Evolutionary conservation across 1,140 invertebrate species (phyloP), one percentile per base, ranked within the genome.

Genomic region (Prorops nasuta): DNA sequence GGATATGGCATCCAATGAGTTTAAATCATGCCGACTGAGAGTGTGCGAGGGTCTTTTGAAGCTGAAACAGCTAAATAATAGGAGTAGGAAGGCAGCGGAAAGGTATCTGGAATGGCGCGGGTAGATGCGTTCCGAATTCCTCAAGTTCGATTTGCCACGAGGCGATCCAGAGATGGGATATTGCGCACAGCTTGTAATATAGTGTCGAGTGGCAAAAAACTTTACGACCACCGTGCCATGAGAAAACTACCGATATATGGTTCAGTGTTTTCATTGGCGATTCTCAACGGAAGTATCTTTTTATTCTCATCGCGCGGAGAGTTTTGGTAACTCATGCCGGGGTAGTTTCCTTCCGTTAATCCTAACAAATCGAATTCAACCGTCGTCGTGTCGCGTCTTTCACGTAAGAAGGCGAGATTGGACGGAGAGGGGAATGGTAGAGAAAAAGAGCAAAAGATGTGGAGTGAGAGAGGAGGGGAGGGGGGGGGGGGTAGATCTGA

Each of bases 341-440:
- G n/a, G 46, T 16, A 39, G 20, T 40, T 28, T 49, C 50, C 54
- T 60, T 56, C 59, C 57, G 52, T 68, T 73, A 75, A 75, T 75
- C 72, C 71, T 73, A 72, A 75, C 64, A 73, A 75, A 75, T 75
- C 67, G 71, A 75, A 62, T 69, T 60, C 65, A 73, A 75, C 72
- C 66, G 72, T 72, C 69, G 55, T 51, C n/a, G n/a, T n/a, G n/a
- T n/a, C 50, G 55, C 55, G 38, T 34, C 50, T 51, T 46, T 57
- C 51, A 41, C 42, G 51, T 61, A 54, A 61, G 58, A 64, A 64
- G 24, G 24, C 24, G 10, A 4, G 24, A 28, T 4, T 28, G 10
- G 4, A 6, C 24, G 4, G 4, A 4, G 24, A 10, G 24, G 24
- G 10, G 24, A n/a, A n/a, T n/a, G n/a, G n/a, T n/a, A n/a, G n/a